phyloP scores from a whole-genome alignment of 2,797 vertebrate species.

The Anguilla marmorata region DNA sequence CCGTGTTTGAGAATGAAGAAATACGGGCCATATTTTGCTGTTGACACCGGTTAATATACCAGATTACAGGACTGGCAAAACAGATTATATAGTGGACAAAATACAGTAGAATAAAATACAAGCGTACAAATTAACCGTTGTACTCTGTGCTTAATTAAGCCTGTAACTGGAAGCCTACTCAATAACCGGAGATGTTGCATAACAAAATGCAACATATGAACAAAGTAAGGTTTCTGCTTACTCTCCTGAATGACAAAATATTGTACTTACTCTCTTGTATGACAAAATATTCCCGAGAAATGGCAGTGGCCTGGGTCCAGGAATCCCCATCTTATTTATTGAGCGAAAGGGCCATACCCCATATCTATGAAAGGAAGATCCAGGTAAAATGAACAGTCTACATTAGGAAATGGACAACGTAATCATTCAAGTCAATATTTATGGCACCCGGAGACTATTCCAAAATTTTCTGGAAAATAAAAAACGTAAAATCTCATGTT shows the following conservation, averaged over 20 bases:
- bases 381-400: background rate
- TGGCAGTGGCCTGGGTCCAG: constrained; percentile 66
- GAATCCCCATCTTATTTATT: constrained; percentile 65
- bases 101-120: too few relatives aligned
- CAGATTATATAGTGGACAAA: too few relatives aligned
- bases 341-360: constrained; percentile 59
- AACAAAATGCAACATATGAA: too few relatives aligned
- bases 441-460: background rate
- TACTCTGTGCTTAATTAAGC: too few relatives aligned
- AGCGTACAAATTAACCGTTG: too few relatives aligned
- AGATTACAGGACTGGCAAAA: too few relatives aligned
- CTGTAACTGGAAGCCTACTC: too few relatives aligned
- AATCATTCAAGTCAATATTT: background rate
- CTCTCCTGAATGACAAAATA: constrained; percentile 34
- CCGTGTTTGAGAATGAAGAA: too few relatives aligned
- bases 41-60: too few relatives aligned
- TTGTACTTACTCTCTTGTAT: constrained; percentile 48
- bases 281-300: constrained; percentile 58
- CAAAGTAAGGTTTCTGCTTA: constrained; percentile 32
- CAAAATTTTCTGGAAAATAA: background rate
- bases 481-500: too few relatives aligned
- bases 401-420: background rate
- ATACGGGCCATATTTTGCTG: too few relatives aligned
- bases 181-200: too few relatives aligned
- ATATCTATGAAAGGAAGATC: constrained; percentile 55